Evolutionary conservation across 2,113 vertebrate species (phyloP).

Genomic region (Dryoscopus gambensis): DNA sequence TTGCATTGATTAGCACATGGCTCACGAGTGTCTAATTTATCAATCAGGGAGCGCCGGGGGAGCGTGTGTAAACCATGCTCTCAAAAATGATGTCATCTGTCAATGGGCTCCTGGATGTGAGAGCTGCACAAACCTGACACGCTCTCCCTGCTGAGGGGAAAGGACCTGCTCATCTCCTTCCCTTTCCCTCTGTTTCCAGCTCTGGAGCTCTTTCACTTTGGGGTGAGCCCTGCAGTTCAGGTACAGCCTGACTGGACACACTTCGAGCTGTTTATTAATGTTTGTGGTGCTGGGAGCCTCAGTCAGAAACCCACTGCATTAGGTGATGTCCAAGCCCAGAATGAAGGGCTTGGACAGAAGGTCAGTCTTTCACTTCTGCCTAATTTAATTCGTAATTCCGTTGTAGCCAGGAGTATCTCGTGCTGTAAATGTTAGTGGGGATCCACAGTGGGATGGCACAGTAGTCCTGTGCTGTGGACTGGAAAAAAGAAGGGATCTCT

Average conservation of each 20-base stretch:
- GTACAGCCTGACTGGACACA: neutral
- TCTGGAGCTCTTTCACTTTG: neutral
- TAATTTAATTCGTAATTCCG: neutral
- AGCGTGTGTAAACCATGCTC: constrained; percentile 34
- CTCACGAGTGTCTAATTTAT: constrained; percentile 67
- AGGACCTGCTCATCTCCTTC: neutral
- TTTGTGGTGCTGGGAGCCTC: neutral
- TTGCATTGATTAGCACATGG: constrained; percentile 69
- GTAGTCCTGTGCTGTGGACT: neutral
- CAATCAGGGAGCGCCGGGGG: constrained; percentile 55
- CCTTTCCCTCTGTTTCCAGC: neutral
- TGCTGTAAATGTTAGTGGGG: neutral
- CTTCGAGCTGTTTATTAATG: neutral
- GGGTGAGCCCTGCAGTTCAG: neutral
- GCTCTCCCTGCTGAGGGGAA: neutral
- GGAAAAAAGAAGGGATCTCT: neutral
- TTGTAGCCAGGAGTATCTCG: neutral
- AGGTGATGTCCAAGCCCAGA: neutral
- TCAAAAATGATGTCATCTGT: constrained; percentile 68
- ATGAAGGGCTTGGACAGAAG: neutral
- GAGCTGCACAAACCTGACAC: neutral
- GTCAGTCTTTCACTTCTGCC: neutral
- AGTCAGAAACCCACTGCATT: neutral
- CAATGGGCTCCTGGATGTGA: neutral
- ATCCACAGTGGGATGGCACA: neutral